Base-by-base conservation (phyloP, 2,797 vertebrate species). In the Gobionotothen gibberifrons region DNA sequence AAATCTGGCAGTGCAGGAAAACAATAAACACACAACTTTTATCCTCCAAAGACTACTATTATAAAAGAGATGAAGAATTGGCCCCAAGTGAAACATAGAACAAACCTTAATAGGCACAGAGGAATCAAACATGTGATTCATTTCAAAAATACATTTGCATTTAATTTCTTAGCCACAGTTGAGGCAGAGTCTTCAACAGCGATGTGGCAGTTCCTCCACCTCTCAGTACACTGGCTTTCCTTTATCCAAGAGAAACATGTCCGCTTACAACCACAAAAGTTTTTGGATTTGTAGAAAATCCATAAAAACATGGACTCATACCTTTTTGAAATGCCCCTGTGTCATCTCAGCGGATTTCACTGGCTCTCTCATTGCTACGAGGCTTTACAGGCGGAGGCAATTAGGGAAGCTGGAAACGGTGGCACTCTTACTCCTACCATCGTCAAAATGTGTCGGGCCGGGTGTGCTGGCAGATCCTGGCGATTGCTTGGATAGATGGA, bases 401-500 rank as follows among this genome's bases (percentile, higher is more conserved):
- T 70, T 67, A 69, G 56, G 58, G 40, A 43, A 57, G 36, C 58
- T 85, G 72, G 22, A 81, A 69, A 49, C 6, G 0, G 10, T 22
- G 11, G 21, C 19, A 68, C 68, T 26, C 26, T 52, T 39, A 42
- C 85, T 74, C 57, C 61, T 46, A 49, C 49, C 63, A 46, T 78
- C 43, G 57, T 78, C 58, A 77, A 56, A 78, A 82, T 64, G 54
- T 5, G 22, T 43, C 26, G 61, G 26, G 65, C 42, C n/a, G 63
- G 21, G 42, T 40, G 66, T 42, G 19, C 53, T 60, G 74, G 71
- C 69, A 63, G 69, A 73, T 74, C 58, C 55, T 29, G 75, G 64
- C 8, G 47, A 78, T 48, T 63, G 54, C 52, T 65, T 22, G 69
- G 69, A 74, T 67, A 78, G 71, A 78, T 43, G 70, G 80, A 75